Conservation (phyloP, 2,888 invertebrate genomes). For the Temnothorax unifasciatus region DNA sequence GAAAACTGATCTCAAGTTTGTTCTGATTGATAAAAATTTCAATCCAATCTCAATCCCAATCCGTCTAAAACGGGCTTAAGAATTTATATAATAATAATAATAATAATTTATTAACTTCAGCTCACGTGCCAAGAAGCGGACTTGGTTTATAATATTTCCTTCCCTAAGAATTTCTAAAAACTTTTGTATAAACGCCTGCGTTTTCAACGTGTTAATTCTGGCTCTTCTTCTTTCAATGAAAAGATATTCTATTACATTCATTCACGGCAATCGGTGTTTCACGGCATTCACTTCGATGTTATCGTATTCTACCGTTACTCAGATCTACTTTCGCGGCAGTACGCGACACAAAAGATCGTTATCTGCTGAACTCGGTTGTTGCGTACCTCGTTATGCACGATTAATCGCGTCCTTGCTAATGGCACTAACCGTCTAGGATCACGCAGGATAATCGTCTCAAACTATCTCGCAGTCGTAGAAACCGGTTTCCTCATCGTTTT, state of each 20-base stretch:
- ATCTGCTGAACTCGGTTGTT: conserved; percentile 35
- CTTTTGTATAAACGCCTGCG: background rate
- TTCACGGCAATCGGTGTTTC: background rate
- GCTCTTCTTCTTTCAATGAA: background rate
- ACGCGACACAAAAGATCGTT: conserved; percentile 22
- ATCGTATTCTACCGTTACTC: conserved; percentile 19
- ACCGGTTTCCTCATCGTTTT: conserved; percentile 62
- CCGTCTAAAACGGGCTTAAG: too few relatives aligned
- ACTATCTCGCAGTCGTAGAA: conserved; percentile 43
- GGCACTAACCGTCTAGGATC: conserved; percentile 60
- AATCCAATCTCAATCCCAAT: too few relatives aligned
- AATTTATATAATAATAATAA: too few relatives aligned
- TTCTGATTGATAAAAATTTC: too few relatives aligned
- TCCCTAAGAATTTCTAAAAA: background rate
- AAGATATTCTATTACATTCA: background rate
- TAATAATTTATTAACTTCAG: too few relatives aligned
- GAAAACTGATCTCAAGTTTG: too few relatives aligned
- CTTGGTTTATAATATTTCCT: too few relatives aligned
- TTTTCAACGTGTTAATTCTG: background rate
- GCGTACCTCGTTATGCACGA: conserved; percentile 72
- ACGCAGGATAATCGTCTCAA: conserved; percentile 9
- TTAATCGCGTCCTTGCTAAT: conserved; percentile 71
- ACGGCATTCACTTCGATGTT: background rate
- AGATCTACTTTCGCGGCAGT: conserved; percentile 5
- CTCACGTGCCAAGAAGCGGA: too few relatives aligned